These are phyloP conservation scores for Penaeus vannamei DNA, from an alignment of 1,140 invertebrate genomes.

Conservation along the genomic window DNA sequence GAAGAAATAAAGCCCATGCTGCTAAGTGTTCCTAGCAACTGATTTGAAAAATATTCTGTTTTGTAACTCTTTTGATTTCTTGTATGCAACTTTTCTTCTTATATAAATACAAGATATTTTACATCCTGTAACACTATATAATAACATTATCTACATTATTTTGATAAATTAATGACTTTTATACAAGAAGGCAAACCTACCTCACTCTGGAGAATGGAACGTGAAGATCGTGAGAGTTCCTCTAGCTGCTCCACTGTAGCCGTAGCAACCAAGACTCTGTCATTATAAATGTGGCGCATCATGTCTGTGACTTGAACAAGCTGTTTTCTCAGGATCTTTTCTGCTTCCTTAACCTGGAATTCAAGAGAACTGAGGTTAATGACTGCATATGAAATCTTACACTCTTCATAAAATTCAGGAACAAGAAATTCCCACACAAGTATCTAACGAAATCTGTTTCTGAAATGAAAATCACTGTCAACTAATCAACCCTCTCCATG, in stretches of 20 bases:
- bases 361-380: neutral
- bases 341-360: slow-evolving; percentile 30
- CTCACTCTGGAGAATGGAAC: slow-evolving; percentile 29
- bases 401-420: neutral
- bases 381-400: too few relatives aligned
- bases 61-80: too few relatives aligned
- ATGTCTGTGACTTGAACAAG: slow-evolving; percentile 17
- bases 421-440: neutral
- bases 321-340: slow-evolving; percentile 10
- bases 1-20: neutral
- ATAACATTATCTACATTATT: neutral
- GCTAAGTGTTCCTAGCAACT: too few relatives aligned
- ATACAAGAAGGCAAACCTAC: neutral
- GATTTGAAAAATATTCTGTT: too few relatives aligned
- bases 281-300: slow-evolving; percentile 18
- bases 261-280: slow-evolving; percentile 30
- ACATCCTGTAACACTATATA: neutral
- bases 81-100: neutral
- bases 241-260: slow-evolving; percentile 39
- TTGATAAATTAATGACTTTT: neutral
- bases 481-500: neutral
- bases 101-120: neutral
- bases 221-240: neutral
- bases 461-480: too few relatives aligned
- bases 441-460: too few relatives aligned